Base-by-base conservation (phyloP, 2,797 vertebrate species). In the Petrocephalus sullivani region DNA sequence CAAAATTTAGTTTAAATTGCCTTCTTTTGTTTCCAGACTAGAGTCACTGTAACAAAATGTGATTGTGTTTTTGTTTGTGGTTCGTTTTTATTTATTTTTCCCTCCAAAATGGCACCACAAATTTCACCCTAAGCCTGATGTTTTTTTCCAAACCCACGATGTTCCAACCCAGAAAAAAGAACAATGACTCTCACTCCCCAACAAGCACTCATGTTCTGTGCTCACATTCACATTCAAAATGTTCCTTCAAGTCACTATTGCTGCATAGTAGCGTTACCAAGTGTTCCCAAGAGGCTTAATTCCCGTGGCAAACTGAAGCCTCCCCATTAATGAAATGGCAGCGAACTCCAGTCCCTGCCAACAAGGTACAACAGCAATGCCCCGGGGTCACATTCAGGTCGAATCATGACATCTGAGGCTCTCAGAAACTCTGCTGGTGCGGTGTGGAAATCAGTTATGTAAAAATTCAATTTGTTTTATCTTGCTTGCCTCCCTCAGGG, bases 401-500 rank as follows among this genome's bases (percentile, higher is more conserved):
- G 23, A 75, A 14, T 8, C 14, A 75, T 9, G 3, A 60, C 4
- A 6, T 78, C 7, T 6, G 37, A 46, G 37, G 37, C 71, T 21
- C 51, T 28, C 81, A 84, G 53, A 46, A 84, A 21, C 81, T 28
- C 41, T 83, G 81, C 9, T 51, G 46, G 21, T 54, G 81, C 81
- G 10, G 49, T 21, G n/a, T 54, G 51, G 46, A 51, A 51, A 84
- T 54, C 41, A 5, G 51, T 28, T 21, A 84, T 84, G 49, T 21
- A 51, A 84, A 84, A 84, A 84, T 54, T 51, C 51, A 51, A 84
- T 84, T 84, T 78, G 37, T 46, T 84, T 84, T 84, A 84, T 84
- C 81, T 51, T 21, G 19, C 46, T 10, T 84, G 19, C 37, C 81
- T 54, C 21, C n/a, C 81, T 2, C 12, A 54, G 49, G 71, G 37